Conservation (phyloP, 2,113 vertebrate species). For the Phyllostomus discolor region DNA sequence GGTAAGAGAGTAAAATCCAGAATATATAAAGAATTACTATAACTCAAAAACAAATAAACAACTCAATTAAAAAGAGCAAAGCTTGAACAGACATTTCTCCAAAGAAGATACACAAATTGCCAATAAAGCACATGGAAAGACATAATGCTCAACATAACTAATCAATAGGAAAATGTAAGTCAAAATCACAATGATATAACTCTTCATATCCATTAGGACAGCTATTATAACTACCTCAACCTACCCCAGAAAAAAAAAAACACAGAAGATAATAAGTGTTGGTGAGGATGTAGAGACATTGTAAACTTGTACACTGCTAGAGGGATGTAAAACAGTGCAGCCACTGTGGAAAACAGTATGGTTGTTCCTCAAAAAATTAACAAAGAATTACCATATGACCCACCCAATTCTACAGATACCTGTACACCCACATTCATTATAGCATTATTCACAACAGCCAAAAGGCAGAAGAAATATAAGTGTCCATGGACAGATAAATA, state of each 20-base stretch:
- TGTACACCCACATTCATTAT: not conserved
- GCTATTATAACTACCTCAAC: not conserved
- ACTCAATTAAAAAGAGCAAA: not conserved
- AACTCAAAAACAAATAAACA: not conserved
- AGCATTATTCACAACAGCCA: not conserved
- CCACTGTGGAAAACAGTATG: not conserved
- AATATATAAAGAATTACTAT: not conserved
- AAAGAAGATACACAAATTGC: not conserved
- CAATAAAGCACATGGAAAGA: not conserved
- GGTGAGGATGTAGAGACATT: not conserved
- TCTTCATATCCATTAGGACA: not conserved
- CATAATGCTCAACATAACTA: not conserved
- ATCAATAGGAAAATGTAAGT: not conserved
- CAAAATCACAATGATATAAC: not conserved
- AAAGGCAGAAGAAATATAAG: not conserved
- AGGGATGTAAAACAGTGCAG: not conserved
- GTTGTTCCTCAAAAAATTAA: not conserved
- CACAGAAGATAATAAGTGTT: not conserved
- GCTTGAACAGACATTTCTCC: not conserved
- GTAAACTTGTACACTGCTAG: not conserved
- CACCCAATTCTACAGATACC: not conserved
- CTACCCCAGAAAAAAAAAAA: not conserved
- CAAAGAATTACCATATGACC: not conserved
- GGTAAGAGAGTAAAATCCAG: not conserved
- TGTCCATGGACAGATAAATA: not conserved